phyloP scores from a whole-genome alignment of 2,888 invertebrate genomes.

The Dyspetes luteomarginatus region DNA sequence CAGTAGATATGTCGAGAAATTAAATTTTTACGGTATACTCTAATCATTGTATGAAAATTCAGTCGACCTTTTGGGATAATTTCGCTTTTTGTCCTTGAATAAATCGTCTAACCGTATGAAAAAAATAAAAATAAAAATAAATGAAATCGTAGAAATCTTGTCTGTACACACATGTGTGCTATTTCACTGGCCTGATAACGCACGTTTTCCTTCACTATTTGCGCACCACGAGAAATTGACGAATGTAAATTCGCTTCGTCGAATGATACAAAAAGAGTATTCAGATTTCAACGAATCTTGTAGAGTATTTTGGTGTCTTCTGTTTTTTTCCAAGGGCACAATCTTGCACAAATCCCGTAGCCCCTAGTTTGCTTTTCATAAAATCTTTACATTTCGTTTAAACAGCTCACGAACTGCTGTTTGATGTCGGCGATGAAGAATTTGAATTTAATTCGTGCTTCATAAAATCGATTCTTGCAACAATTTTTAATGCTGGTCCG shows the following conservation, averaged over 20 bases:
- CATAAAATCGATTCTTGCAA: constrained; percentile 95
- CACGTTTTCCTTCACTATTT: not conserved
- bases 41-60: not conserved
- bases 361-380: constrained; percentile 60
- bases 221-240: not conserved
- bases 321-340: constrained; percentile 49
- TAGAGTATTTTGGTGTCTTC: constrained; percentile 36
- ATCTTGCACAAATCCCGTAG: constrained; percentile 76
- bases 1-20: constrained; percentile 34
- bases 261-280: constrained; percentile 19
- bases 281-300: constrained; percentile 11
- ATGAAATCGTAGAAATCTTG: not conserved
- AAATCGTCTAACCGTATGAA: not conserved
- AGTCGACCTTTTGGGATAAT: not conserved
- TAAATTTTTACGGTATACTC: constrained; percentile 4
- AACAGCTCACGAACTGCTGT: constrained; percentile 67
- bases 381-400: constrained; percentile 24
- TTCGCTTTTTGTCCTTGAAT: not conserved
- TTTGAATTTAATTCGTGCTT: constrained; percentile 85
- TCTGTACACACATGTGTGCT: not conserved
- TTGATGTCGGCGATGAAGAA: constrained; percentile 73
- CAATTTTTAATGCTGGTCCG: constrained; percentile 97
- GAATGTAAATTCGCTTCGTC: not conserved
- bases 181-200: not conserved
- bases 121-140: not conserved